Evolutionary conservation across 2,888 invertebrate genomes (phyloP).

Genomic region (Serripes groenlandicus): DNA sequence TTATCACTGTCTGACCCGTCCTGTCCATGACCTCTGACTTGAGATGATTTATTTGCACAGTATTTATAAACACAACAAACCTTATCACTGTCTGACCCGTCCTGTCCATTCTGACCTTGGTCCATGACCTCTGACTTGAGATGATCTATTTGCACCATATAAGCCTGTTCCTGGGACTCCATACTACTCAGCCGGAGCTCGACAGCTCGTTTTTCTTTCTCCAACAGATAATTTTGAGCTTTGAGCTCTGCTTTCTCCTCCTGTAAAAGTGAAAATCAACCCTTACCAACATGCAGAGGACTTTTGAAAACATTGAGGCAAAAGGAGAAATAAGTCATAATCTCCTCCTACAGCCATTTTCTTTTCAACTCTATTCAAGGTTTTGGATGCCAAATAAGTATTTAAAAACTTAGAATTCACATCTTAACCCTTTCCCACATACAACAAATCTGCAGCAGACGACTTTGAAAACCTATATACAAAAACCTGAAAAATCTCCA

Average conservation of each 20-base stretch:
- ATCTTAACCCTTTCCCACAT: too few relatives aligned
- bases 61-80: background rate
- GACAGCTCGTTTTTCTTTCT: constrained; percentile 90
- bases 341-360: too few relatives aligned
- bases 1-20: constrained; percentile 23
- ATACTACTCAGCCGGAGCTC: constrained; percentile 89
- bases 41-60: background rate
- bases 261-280: constrained; percentile 56
- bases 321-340: too few relatives aligned
- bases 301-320: background rate
- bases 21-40: constrained; percentile 18
- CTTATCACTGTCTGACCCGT: constrained; percentile 30
- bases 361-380: too few relatives aligned
- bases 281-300: background rate
- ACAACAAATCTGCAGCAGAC: too few relatives aligned
- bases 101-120: constrained; percentile 59
- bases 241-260: constrained; percentile 92
- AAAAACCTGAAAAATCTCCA: too few relatives aligned
- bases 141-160: constrained; percentile 91
- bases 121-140: constrained; percentile 90
- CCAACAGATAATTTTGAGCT: constrained; percentile 90
- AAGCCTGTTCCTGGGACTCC: constrained; percentile 90
- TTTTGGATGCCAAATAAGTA: too few relatives aligned
- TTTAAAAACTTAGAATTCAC: too few relatives aligned
- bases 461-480: too few relatives aligned